These are phyloP conservation scores for Karalla daura DNA, from an alignment of 2,797 vertebrate genomes.

Conservation along the genomic window DNA sequence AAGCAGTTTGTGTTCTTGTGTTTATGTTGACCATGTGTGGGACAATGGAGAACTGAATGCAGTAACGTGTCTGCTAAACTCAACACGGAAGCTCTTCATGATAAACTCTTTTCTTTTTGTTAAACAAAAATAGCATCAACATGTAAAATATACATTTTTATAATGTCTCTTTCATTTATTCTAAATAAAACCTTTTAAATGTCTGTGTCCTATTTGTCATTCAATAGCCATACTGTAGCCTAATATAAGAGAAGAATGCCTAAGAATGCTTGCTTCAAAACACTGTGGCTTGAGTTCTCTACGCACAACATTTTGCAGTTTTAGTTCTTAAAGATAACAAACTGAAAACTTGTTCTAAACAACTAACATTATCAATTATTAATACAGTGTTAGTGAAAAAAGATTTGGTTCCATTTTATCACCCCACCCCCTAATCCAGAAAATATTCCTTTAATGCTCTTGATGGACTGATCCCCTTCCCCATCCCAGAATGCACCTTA, in stretches of 20 bases:
- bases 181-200: slow-evolving; percentile 92
- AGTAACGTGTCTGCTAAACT: slow-evolving; percentile 92
- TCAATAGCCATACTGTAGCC: slow-evolving; percentile 88
- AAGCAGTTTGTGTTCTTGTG: slow-evolving; percentile 65
- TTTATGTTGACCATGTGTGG: slow-evolving; percentile 81
- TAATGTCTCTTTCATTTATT: slow-evolving; percentile 93
- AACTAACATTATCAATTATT: slow-evolving; percentile 89
- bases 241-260: slow-evolving; percentile 90
- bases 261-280: slow-evolving; percentile 87
- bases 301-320: slow-evolving; percentile 88
- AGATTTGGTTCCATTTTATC: slow-evolving; percentile 77
- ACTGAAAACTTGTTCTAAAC: slow-evolving; percentile 92
- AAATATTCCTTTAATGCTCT: slow-evolving; percentile 69
- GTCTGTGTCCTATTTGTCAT: slow-evolving; percentile 89
- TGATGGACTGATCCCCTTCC: slow-evolving; percentile 44
- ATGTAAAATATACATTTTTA: slow-evolving; percentile 93
- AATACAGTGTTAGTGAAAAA: slow-evolving; percentile 89
- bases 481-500: slow-evolving; percentile 76
- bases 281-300: slow-evolving; percentile 90
- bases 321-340: slow-evolving; percentile 93
- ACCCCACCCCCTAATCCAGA: slow-evolving; percentile 52
- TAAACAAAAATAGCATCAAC: slow-evolving; percentile 98
- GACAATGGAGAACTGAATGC: slow-evolving; percentile 90
- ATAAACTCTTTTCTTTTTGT: slow-evolving; percentile 87
- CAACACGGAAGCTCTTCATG: slow-evolving; percentile 90